phyloP scores from a whole-genome alignment of 2,888 invertebrate genomes.

The Heliconius erato region DNA sequence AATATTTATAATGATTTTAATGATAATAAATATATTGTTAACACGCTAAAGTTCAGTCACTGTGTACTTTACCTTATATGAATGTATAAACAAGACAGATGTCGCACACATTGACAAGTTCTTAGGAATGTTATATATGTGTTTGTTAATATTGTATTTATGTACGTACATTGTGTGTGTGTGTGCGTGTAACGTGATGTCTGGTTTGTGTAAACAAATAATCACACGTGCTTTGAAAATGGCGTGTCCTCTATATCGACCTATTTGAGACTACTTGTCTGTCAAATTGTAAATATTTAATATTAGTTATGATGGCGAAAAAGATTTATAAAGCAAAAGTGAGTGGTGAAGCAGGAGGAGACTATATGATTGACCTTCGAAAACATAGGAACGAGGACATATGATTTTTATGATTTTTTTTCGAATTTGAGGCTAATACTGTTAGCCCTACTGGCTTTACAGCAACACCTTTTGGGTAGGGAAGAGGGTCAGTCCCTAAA shows the following conservation, averaged over 20 bases:
- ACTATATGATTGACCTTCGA: too few relatives aligned
- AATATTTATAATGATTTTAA: neutral
- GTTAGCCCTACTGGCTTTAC: too few relatives aligned
- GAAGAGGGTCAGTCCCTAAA: too few relatives aligned
- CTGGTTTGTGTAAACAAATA: conserved; percentile 33
- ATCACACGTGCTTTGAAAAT: conserved; percentile 28
- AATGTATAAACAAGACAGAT: conserved; percentile 54
- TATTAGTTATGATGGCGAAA: neutral
- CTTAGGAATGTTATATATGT: conserved; percentile 5
- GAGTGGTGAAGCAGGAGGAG: too few relatives aligned
- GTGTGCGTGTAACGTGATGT: conserved; percentile 19
- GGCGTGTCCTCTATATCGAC: neutral
- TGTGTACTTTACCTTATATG: conserved; percentile 27
- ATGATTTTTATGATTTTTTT: too few relatives aligned
- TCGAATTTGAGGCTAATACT: too few relatives aligned
- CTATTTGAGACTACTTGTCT: neutral
- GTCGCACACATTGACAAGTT: conserved; percentile 45
- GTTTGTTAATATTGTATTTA: neutral
- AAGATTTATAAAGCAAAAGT: neutral
- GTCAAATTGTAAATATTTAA: neutral
- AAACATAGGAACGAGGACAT: too few relatives aligned
- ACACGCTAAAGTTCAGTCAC: conserved; percentile 32
- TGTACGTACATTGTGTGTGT: neutral
- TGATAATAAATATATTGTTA: conserved; percentile 7
- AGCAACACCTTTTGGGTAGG: too few relatives aligned